These are phyloP conservation scores for Dendronephthya gigantea DNA, from an alignment of 64 coral and sea anemone genomes.

Conservation along the genomic window DNA sequence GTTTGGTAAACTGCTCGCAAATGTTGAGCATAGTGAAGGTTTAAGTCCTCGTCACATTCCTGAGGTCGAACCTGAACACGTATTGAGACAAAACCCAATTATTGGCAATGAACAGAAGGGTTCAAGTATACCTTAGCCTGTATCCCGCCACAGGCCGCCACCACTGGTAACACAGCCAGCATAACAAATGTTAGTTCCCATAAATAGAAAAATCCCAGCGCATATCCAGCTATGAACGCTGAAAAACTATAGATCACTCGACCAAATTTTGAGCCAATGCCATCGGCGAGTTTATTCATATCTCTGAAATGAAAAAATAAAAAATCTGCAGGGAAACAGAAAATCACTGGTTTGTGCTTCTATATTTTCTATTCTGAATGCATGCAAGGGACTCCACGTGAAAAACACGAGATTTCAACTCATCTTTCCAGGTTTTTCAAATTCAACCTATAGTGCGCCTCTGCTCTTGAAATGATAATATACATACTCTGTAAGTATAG, in stretches of 20 bases:
- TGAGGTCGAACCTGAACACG: no score
- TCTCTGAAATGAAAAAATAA: background rate
- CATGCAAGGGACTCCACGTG: no score
- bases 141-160: background rate
- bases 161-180: background rate
- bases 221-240: background rate
- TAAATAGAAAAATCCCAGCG: background rate
- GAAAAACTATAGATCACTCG: background rate
- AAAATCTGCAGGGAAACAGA: no score
- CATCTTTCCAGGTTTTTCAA: no score
- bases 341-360: no score
- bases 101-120: background rate
- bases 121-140: background rate
- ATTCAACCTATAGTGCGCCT: no score
- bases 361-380: no score
- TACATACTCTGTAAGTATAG: background rate
- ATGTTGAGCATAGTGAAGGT: no score
- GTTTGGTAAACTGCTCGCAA: no score
- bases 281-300: conserved; percentile 11
- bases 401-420: no score
- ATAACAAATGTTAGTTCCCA: background rate
- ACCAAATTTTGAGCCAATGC: background rate
- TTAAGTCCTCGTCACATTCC: no score
- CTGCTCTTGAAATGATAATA: no score
- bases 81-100: background rate